phyloP scores from a whole-genome alignment of 2,888 invertebrate species.

The Drosophila merina region DNA sequence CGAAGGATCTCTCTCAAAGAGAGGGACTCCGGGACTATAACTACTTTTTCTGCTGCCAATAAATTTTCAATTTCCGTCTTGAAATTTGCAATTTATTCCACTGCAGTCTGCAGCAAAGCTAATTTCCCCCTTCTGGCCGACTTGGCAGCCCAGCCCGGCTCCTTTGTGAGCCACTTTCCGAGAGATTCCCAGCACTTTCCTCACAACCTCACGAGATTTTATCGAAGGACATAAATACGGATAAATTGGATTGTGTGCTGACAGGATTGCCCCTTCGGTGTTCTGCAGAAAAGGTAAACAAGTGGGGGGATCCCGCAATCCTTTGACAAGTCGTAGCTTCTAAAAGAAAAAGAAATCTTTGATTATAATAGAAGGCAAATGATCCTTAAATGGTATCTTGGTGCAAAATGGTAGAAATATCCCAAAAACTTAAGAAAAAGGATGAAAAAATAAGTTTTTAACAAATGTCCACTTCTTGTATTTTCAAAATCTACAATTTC shows the following conservation, averaged over 20 bases:
- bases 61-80: conserved; percentile 63
- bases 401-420: too few species aligned
- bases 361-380: too few species aligned
- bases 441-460: too few species aligned
- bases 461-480: too few species aligned
- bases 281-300: conserved; percentile 10
- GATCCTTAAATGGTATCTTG: too few species aligned
- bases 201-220: conserved; percentile 20
- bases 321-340: conserved; percentile 20
- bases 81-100: conserved; percentile 60
- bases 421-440: too few species aligned
- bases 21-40: conserved; percentile 22
- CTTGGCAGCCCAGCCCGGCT: background rate
- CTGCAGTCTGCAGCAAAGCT: conserved; percentile 53
- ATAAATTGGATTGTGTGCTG: conserved; percentile 40
- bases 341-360: too few species aligned
- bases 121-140: conserved; percentile 37
- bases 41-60: conserved; percentile 56
- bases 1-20: conserved; percentile 11
- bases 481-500: too few species aligned
- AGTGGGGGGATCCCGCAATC: conserved; percentile 7
- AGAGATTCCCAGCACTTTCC: conserved; percentile 17
- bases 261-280: conserved; percentile 17
- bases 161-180: conserved; percentile 17
- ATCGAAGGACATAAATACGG: conserved; percentile 24